Evolutionary conservation across 2,797 vertebrate species (phyloP), one percentile per base, ranked within the genome.

Genomic region (Platalea minor): DNA sequence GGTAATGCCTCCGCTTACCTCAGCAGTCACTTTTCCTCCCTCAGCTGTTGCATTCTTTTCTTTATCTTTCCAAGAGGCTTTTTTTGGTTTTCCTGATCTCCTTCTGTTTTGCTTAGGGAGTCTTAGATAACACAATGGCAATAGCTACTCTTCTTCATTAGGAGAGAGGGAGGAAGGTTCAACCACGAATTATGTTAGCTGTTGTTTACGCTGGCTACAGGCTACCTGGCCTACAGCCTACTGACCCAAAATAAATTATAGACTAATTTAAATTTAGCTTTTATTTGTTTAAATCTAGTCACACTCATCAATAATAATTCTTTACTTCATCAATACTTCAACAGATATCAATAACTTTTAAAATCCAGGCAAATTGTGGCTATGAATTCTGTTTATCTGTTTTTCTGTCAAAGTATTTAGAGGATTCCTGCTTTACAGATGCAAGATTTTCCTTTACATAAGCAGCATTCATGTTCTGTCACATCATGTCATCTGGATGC

Each of bases 31-130:
- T 96, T 89, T 93, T 89, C 67, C 81, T 88, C 93, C 78, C 68
- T 83, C 85, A 92, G 33, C 29, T 85, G 48, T 53, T 95, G 72
- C 81, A 92, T 94, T 96, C 91, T 84, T 93, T 94, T 88, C 91
- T 89, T 96, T 94, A 94, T 94, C 95, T 93, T 93, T 89, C 51
- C 84, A 91, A 89, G 37, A 88, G 31, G 60, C 11, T 80, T 50
- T 87, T 92, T 81, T 85, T 82, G 43, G 7, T 35, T 83, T 77
- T 94, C 43, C 43, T 94, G 92, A 93, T 96, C 96, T 95, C 64
- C 56, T 64, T 64, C 73, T 92, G 43, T 91, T 96, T 94, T 89
- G 35, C 53, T 94, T 88, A 95, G 50, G 39, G 33, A 94, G n/a
- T 70, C 60, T 88, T 80, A 88, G 86, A 89, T 94, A 94, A 94